A percentile compares a stretch with the other conserved stretches of the same genome.
phyloP scores from a whole-genome alignment of 2,113 vertebrate genomes.

The Colaptes auratus region DNA sequence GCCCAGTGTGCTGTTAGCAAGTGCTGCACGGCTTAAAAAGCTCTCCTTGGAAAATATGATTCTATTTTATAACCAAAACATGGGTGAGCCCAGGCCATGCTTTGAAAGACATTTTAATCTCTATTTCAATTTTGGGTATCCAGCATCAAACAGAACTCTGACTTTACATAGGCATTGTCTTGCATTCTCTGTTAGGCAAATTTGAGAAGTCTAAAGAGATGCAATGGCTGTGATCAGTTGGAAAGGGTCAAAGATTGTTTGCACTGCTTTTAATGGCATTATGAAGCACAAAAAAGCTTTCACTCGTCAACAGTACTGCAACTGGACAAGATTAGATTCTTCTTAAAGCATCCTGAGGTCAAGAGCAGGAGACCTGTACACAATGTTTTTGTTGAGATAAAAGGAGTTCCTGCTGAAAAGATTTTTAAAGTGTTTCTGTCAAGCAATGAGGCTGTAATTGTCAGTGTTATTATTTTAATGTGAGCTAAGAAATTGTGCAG shows the following conservation, averaged over 20 bases:
- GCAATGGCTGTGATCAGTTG: neutral
- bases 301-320: neutral
- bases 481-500: neutral
- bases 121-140: neutral
- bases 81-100: neutral
- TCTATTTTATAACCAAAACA: neutral
- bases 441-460: neutral
- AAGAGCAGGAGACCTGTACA: neutral
- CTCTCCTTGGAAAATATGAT: neutral
- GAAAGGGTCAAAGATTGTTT: neutral
- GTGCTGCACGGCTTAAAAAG: neutral
- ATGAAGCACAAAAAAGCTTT: neutral
- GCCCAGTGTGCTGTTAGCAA: neutral
- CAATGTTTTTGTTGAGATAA: neutral
- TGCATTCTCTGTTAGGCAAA: neutral
- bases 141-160: neutral
- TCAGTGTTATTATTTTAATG: neutral
- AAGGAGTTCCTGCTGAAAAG: neutral
- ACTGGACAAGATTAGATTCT: neutral
- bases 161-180: neutral
- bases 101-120: neutral
- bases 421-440: slow-evolving; percentile 13
- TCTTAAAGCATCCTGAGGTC: neutral
- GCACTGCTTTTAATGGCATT: neutral
- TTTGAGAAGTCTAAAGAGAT: neutral